Evolutionary conservation across 2,113 vertebrate species (phyloP).

Genomic region (Lampris megalopsis): DNA sequence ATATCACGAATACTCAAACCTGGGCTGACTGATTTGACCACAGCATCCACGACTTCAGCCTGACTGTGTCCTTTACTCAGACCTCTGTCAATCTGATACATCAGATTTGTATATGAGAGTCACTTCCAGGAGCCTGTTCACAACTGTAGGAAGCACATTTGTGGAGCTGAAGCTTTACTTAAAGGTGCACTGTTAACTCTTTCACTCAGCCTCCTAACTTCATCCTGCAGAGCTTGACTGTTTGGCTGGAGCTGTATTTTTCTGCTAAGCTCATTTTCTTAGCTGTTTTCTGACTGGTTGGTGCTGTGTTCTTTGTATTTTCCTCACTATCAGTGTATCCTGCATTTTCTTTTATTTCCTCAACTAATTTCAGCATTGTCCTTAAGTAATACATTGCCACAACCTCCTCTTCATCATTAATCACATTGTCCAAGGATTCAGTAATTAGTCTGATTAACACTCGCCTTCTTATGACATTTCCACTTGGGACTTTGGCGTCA

Average conservation of each 20-base stretch:
- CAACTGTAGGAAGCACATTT: not conserved
- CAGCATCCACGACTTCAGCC: not conserved
- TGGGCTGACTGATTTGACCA: not conserved
- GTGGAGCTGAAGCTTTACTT: not conserved
- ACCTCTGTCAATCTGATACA: not conserved
- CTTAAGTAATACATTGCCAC: no score
- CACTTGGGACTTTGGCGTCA: not conserved
- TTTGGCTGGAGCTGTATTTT: not conserved
- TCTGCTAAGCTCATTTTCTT: not conserved
- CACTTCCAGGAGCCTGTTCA: not conserved
- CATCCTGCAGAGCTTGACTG: not conserved
- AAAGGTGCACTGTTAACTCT: no score
- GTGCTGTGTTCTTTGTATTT: not conserved
- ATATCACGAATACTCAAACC: no score
- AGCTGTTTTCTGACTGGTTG: not conserved
- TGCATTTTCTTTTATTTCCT: not conserved
- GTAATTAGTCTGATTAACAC: not conserved
- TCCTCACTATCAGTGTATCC: not conserved
- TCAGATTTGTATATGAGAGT: conserved; percentile 32
- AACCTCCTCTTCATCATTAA: no score
- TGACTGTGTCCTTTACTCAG: conserved; percentile 20
- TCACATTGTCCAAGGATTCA: not conserved
- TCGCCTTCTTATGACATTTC: not conserved
- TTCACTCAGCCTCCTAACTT: not conserved
- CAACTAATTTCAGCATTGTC: no score